Percentiles rank a stretch among this genome's conserved stretches.
Evolutionary conservation across 2,113 vertebrate species (phyloP).

Genomic region (Macrotis lagotis): DNA sequence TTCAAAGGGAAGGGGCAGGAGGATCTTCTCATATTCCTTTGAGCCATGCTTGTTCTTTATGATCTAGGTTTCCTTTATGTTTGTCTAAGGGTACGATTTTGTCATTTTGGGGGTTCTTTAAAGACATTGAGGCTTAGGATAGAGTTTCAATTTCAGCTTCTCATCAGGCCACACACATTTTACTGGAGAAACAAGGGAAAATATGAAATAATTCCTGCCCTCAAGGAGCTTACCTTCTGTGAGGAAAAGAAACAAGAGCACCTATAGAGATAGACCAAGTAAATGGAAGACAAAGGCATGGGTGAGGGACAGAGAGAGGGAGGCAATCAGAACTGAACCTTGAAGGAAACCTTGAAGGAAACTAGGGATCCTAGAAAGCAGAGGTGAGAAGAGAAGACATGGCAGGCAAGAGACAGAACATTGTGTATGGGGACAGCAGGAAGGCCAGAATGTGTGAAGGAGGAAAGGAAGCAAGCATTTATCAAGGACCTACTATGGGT

Average conservation of each 20-base stretch:
- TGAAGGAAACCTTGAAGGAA: too few relatives aligned
- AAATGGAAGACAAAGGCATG: not conserved
- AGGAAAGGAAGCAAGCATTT: too few relatives aligned
- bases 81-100: not conserved
- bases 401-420: too few relatives aligned
- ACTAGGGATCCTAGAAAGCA: too few relatives aligned
- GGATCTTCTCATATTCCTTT: not conserved
- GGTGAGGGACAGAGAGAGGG: fast-evolving
- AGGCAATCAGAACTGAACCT: not conserved
- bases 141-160: not conserved
- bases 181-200: not conserved
- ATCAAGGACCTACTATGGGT: too few relatives aligned
- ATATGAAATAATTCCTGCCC: not conserved
- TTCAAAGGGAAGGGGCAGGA: not conserved
- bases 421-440: too few relatives aligned
- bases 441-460: too few relatives aligned
- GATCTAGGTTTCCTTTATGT: not conserved
- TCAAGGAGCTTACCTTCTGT: not conserved
- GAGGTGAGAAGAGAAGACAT: too few relatives aligned
- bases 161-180: not conserved
- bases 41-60: not conserved
- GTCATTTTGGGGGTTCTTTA: not conserved
- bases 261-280: not conserved
- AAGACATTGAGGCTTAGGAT: not conserved
- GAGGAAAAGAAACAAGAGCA: not conserved